A percentile compares a stretch with the other conserved stretches of the same genome.
phyloP scores from a whole-genome alignment of 1,140 invertebrate species.

The Pogonognathellus flavescens region DNA sequence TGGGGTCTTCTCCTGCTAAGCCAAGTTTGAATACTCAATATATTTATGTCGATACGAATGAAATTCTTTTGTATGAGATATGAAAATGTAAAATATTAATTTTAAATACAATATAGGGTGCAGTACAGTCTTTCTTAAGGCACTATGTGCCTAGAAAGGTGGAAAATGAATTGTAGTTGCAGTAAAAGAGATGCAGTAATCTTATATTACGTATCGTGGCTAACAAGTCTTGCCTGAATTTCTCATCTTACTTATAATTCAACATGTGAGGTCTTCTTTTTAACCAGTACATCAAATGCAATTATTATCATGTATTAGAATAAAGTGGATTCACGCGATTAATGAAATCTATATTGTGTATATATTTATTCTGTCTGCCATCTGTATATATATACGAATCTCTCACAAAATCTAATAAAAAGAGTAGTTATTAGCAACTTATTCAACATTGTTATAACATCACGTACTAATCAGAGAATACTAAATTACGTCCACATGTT shows the following conservation, averaged over 20 bases:
- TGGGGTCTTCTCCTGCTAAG: slow-evolving; percentile 3
- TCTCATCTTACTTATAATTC: slow-evolving; percentile 47
- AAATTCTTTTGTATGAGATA: too few species aligned
- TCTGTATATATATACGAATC: too few species aligned
- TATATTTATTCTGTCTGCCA: too few species aligned
- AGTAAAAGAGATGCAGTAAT: background rate
- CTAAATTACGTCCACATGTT: too few species aligned
- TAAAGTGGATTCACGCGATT: slow-evolving; percentile 1
- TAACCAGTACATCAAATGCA: slow-evolving; percentile 40
- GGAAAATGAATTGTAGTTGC: slow-evolving; percentile 11
- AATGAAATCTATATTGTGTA: too few species aligned
- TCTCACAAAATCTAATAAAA: too few species aligned
- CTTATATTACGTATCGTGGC: background rate
- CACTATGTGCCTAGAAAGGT: too few species aligned
- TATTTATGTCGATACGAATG: background rate
- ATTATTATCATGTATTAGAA: slow-evolving; percentile 39
- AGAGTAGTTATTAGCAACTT: too few species aligned
- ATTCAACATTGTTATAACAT: too few species aligned
- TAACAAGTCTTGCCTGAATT: background rate
- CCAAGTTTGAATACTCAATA: background rate
- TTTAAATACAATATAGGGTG: too few species aligned
- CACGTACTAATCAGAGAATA: too few species aligned
- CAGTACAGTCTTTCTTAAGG: too few species aligned
- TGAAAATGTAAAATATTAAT: background rate
- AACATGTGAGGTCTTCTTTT: slow-evolving; percentile 55